Conservation (phyloP, 2,113 vertebrate species). For the Grus americana region DNA sequence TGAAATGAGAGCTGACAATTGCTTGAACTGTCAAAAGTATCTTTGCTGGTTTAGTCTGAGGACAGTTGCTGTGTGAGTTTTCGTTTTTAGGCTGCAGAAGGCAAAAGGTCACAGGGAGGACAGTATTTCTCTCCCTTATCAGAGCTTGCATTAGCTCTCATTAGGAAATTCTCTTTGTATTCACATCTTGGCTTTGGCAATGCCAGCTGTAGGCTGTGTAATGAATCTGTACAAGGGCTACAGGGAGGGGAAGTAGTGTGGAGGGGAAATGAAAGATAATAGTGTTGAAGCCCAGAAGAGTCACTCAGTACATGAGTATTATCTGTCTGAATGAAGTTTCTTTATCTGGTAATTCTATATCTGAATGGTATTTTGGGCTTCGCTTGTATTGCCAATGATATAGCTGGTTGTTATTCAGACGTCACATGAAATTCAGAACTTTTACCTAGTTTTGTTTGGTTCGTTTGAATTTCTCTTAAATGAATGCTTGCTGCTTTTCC, state of each 20-base stretch:
- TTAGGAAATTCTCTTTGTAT: slow-evolving; percentile 5
- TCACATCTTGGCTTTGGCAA: not conserved
- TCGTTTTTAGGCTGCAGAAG: not conserved
- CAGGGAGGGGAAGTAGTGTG: not conserved
- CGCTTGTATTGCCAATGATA: fast-evolving
- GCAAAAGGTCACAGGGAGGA: slow-evolving; percentile 29
- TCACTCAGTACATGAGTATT: not conserved
- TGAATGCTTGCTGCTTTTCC: not conserved
- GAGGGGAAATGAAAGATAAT: not conserved
- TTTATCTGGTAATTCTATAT: not conserved
- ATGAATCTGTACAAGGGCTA: not conserved
- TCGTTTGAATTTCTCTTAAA: not conserved
- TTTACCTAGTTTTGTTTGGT: not conserved
- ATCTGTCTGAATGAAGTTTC: not conserved
- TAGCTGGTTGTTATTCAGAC: not conserved
- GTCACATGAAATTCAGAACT: not conserved
- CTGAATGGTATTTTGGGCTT: not conserved
- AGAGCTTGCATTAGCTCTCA: not conserved
- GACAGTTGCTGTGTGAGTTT: not conserved
- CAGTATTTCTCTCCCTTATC: not conserved
- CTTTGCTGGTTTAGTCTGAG: slow-evolving; percentile 6
- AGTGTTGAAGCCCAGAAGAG: not conserved
- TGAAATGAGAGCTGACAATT: slow-evolving; percentile 59
- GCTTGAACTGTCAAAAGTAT: slow-evolving; percentile 34
- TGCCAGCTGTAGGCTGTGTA: not conserved